These are phyloP conservation scores for Staurois parvus DNA, from an alignment of 2,797 vertebrate species.

Conservation along the genomic window DNA sequence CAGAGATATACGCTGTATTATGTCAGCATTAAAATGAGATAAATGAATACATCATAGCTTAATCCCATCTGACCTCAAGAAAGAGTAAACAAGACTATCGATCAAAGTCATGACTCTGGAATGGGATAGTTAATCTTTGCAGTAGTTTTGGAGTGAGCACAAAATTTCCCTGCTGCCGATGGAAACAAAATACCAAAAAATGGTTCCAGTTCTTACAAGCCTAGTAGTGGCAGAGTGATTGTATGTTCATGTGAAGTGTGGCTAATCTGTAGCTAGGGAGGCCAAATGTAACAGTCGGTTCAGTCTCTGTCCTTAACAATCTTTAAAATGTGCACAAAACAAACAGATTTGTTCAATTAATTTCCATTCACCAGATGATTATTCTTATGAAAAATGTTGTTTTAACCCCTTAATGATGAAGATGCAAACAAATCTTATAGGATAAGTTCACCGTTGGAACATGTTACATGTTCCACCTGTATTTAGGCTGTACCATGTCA, in stretches of 20 bases:
- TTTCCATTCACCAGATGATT: neutral
- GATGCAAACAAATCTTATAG: too few species aligned
- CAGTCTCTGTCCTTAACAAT: neutral
- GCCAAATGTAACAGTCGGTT: slow-evolving; percentile 16
- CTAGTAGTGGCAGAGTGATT: slow-evolving; percentile 23
- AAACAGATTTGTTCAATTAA: neutral
- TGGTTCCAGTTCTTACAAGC: neutral
- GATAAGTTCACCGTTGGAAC: too few species aligned
- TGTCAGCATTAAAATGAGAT: slow-evolving; percentile 48
- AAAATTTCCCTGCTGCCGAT: slow-evolving; percentile 34
- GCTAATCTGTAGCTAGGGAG: slow-evolving; percentile 11
- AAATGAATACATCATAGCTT: slow-evolving; percentile 39
- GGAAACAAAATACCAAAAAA: slow-evolving; percentile 12
- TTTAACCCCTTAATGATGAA: too few species aligned
- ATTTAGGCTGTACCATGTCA: too few species aligned
- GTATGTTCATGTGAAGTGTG: slow-evolving; percentile 15
- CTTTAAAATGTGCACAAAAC: neutral
- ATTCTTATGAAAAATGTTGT: too few species aligned
- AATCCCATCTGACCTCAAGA: slow-evolving; percentile 38
- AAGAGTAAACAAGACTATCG: slow-evolving; percentile 54
- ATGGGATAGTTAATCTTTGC: slow-evolving; percentile 46
- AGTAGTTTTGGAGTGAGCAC: slow-evolving; percentile 19
- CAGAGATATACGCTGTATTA: slow-evolving; percentile 34
- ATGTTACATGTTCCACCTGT: too few species aligned
- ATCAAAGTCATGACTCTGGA: slow-evolving; percentile 44